Percentiles rank a stretch among this genome's conserved stretches.
Conservation (phyloP, 2,797 vertebrate species). For the Pseudomugil gertrudae region DNA sequence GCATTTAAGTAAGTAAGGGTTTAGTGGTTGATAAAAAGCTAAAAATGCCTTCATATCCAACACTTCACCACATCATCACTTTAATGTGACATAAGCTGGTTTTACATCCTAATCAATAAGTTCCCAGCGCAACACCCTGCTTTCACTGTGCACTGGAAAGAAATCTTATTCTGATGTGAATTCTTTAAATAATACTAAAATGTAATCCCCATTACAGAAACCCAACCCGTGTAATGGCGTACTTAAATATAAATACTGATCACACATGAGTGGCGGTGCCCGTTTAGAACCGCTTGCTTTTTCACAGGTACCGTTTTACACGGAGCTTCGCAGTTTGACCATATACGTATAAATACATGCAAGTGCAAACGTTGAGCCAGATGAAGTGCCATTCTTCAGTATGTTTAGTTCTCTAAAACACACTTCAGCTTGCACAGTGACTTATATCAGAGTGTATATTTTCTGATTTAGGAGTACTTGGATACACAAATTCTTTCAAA, state of each 20-base stretch:
- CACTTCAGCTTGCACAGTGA: no score
- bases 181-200: not conserved
- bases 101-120: constrained; percentile 10
- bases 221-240: no score
- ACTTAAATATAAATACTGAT: not conserved
- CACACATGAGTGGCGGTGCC: no score
- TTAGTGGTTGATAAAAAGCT: not conserved
- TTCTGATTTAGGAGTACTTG: not conserved
- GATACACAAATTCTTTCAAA: not conserved
- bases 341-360: not conserved
- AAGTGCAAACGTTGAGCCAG: not conserved
- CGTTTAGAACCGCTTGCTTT: not conserved
- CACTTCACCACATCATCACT: not conserved
- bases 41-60: not conserved
- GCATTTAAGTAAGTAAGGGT: not conserved
- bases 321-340: not conserved
- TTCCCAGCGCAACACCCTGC: not conserved
- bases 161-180: constrained; percentile 3
- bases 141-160: not conserved
- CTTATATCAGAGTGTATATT: no score
- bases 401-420: not conserved
- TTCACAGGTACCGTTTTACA: not conserved
- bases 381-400: not conserved
- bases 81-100: constrained; percentile 3
- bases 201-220: no score